Evolutionary conservation across 2,113 vertebrate genomes (phyloP), one percentile per base, ranked within the genome.

Genomic region (Sander vitreus): DNA sequence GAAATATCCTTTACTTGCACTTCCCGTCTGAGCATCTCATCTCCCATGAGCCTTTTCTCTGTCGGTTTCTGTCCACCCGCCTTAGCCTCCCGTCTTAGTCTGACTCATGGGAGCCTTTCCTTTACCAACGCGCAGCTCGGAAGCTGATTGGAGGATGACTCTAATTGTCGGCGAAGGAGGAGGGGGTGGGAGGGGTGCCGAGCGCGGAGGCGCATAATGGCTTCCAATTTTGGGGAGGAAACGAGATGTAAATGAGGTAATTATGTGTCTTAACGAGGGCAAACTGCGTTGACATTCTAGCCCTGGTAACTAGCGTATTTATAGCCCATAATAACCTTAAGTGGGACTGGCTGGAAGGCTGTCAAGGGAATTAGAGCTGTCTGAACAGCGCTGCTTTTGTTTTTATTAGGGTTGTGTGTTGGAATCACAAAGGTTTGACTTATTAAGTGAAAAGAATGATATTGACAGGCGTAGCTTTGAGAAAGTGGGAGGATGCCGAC

Each of bases 221-320:
- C 80, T 93, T 95, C 95, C 91, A 87, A 93, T 94, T 94, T 93
- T 88, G 50, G 83, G 90, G 90, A 93, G 94, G 94, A 95, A 96
- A 94, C 87, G 67, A 93, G 93, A 95, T 93, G 94, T 94, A 95
- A 95, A 96, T 94, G 89, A 95, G 92, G 93, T 93, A 92, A 95
- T 96, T 95, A 95, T 91, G 92, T 85, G 92, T 93, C 93, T 90
- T 94, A 93, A 94, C 81, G 86, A 93, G 93, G 92, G 87, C 88
- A 94, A 93, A 93, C 92, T 85, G 88, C 65, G 80, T 75, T 88
- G 93, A 93, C 92, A 83, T 93, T 89, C 70, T 89, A 88, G 92
- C 85, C 90, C 79, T 76, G 85, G 86, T 91, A 91, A 92, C 89
- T 81, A 4, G 85, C 36, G 55, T 96, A 94, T 96, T 96, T 96